Conservation (phyloP, 1,140 invertebrate species). For the Drosophila hydei region DNA sequence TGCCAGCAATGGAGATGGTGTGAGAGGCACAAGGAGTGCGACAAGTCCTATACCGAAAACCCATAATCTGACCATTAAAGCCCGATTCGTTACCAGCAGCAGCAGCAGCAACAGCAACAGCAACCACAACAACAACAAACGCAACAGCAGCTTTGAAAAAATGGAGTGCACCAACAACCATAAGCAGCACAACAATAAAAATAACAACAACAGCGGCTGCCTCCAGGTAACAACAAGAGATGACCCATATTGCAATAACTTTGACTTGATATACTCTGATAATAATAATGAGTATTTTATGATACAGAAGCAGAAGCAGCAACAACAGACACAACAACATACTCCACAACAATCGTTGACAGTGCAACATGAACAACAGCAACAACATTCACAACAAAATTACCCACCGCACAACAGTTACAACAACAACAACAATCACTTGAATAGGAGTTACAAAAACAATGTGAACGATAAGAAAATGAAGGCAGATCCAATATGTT, state of each 20-base stretch:
- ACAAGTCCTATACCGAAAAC: slow-evolving; percentile 48
- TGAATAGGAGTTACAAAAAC: slow-evolving; percentile 34
- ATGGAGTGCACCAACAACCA: slow-evolving; percentile 42
- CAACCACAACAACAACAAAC: background rate
- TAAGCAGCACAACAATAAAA: slow-evolving; percentile 39
- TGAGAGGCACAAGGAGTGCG: slow-evolving; percentile 44
- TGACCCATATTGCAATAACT: background rate
- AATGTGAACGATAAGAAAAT: slow-evolving; percentile 52
- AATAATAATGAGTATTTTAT: slow-evolving; percentile 37
- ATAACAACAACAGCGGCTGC: slow-evolving; percentile 32
- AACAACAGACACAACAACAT: slow-evolving; percentile 31
- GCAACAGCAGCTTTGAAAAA: slow-evolving; percentile 29
- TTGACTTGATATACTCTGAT: background rate
- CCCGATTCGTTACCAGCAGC: slow-evolving; percentile 40
- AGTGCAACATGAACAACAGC: slow-evolving; percentile 20
- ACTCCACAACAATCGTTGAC: slow-evolving; percentile 16
- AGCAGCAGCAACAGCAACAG: slow-evolving; percentile 6
- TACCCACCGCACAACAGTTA: slow-evolving; percentile 45
- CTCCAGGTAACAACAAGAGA: slow-evolving; percentile 43
- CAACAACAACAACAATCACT: slow-evolving; percentile 51
- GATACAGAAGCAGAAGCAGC: slow-evolving; percentile 42
- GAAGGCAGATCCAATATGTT: slow-evolving; percentile 50
- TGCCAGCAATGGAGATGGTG: slow-evolving; percentile 39
- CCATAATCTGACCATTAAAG: slow-evolving; percentile 58
- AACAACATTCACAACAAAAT: slow-evolving; percentile 53